Evolutionary conservation across 2,888 invertebrate species (phyloP), one percentile per base, ranked within the genome.

Genomic region (Meganola albula): DNA sequence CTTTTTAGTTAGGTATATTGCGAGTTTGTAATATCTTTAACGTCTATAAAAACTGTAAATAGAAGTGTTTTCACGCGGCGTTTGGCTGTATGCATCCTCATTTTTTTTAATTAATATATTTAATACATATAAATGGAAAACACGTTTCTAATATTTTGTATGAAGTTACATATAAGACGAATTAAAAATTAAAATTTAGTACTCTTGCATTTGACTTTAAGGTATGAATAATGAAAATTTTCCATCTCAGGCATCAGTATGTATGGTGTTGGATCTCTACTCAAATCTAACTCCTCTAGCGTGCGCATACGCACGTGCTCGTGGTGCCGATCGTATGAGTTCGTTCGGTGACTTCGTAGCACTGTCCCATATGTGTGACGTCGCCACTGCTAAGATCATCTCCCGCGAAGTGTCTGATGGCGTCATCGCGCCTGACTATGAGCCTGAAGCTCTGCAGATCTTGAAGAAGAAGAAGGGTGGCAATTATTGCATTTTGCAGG

Each of bases 281-380:
- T 88, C 90, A 2, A 73, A 88, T 18, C 76, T 98, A 48, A 91
- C 93, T 0, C 96, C 97, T 0, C 65, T 98, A 7, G 97, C 97
- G 0, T 88, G 89, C 9, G 98, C 99, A 0, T 99, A 99, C 78
- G 98, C 98, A 0, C 88, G 98, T 36, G 99, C 99, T 0, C 90
- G 99, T 66, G 98, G 99, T 28, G 98, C 98, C 9, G 99, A 99
- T 79, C 90, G 99, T 31, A 99, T 99, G 99, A 98, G 98, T 5
- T 98, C 98, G 1, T 99, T 99, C 77, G 99, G 99, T 0, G 99
- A 99, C 80, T 99, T 99, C 74, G 90, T 99, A 18, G 97, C 98
- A 0, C 74, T 99, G 0, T 98, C 98, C 0, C 97, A 98, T 69
- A 75, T 84, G 0, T 99, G 99, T 66, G 99, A 99, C 77, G 90